A percentile compares a stretch with the other conserved stretches of the same genome.
phyloP scores from a whole-genome alignment of 2,888 invertebrate species.

The Asteroscopus sphinx region DNA sequence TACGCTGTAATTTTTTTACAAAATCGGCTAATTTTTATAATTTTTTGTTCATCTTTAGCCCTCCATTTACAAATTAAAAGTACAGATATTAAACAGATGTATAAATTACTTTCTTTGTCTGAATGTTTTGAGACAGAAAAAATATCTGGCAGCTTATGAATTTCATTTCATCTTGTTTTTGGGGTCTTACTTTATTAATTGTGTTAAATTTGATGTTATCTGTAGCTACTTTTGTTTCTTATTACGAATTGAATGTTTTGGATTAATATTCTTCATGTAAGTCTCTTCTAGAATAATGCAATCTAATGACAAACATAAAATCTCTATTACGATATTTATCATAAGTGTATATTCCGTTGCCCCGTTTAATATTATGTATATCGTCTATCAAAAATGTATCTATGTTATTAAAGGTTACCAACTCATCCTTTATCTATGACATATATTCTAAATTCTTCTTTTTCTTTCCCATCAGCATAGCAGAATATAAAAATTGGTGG shows the following conservation, averaged over 20 bases:
- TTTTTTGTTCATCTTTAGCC: slow-evolving; percentile 25
- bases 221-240: not conserved
- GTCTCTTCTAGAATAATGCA: too few relatives aligned
- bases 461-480: too few relatives aligned
- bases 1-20: not conserved
- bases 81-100: slow-evolving; percentile 40
- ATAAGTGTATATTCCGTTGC: too few relatives aligned
- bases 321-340: too few relatives aligned
- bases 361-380: too few relatives aligned
- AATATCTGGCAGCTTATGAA: slow-evolving; percentile 26
- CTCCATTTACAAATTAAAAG: slow-evolving; percentile 39
- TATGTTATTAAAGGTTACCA: too few relatives aligned
- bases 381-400: too few relatives aligned
- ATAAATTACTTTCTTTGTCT: slow-evolving; percentile 40
- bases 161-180: slow-evolving; percentile 25
- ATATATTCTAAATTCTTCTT: too few relatives aligned
- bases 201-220: not conserved
- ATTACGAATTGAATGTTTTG: not conserved
- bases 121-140: slow-evolving; percentile 20
- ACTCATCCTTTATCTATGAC: too few relatives aligned
- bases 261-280: too few relatives aligned
- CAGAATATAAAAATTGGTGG: too few relatives aligned
- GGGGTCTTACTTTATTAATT: slow-evolving; percentile 15
- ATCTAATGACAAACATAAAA: too few relatives aligned
- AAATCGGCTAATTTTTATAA: slow-evolving; percentile 12